Evolutionary conservation across 1,140 invertebrate genomes (phyloP).

Genomic region (Teleogryllus occipitalis): DNA sequence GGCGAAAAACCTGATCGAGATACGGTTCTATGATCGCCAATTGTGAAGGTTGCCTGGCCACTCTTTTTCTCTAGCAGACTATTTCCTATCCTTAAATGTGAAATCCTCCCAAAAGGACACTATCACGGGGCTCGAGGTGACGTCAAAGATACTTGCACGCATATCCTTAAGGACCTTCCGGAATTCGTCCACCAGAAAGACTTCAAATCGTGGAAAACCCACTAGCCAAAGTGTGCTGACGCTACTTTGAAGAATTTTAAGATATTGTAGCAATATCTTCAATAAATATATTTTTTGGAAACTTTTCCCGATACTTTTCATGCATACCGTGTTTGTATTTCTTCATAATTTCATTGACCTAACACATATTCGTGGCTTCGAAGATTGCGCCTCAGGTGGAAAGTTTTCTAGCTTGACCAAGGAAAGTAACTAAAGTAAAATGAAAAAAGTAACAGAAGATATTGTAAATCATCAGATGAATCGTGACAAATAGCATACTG

Average conservation of each 20-base stretch:
- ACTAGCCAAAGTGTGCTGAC: neutral
- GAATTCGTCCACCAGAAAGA: slow-evolving; percentile 15
- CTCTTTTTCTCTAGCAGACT: slow-evolving; percentile 5
- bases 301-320: neutral
- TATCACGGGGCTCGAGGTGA: neutral
- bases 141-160: neutral
- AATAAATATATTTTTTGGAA: neutral
- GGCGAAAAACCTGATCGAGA: too few species aligned
- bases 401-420: too few species aligned
- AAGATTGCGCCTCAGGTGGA: too few species aligned
- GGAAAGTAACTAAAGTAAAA: too few species aligned
- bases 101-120: neutral
- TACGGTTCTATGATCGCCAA: too few species aligned
- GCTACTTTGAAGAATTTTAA: slow-evolving; percentile 12
- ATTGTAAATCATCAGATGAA: too few species aligned
- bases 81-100: slow-evolving; percentile 11
- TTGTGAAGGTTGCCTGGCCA: too few species aligned
- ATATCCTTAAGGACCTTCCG: slow-evolving; percentile 9
- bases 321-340: neutral
- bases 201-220: neutral
- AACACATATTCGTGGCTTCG: too few species aligned
- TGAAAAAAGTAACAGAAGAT: too few species aligned
- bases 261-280: slow-evolving; percentile 1
- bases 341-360: too few species aligned
- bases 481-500: too few species aligned